phyloP scores from a whole-genome alignment of 2,888 invertebrate species.

The Morinoia aosen region DNA sequence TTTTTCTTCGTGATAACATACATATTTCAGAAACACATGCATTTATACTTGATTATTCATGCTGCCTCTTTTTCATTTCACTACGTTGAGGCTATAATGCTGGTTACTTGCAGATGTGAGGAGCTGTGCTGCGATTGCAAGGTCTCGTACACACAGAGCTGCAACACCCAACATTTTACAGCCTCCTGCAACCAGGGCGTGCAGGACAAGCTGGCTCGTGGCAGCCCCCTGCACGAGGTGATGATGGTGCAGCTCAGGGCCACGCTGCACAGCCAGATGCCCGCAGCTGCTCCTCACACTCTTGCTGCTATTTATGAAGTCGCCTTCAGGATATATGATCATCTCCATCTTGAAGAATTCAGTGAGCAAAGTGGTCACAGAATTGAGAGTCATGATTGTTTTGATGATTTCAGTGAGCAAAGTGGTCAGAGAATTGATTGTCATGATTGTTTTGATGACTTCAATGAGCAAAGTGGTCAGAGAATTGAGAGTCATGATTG shows the following conservation, averaged over 20 bases:
- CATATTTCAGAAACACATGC: too few species aligned
- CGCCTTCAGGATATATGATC: conserved; percentile 81
- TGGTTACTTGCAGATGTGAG: conserved; percentile 57
- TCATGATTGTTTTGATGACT: not conserved
- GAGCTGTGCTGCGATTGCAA: conserved; percentile 58
- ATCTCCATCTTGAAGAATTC: conserved; percentile 66
- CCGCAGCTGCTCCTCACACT: conserved; percentile 56
- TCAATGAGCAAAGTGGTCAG: too few species aligned
- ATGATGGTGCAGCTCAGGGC: conserved; percentile 64
- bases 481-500: too few species aligned
- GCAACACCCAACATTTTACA: not conserved
- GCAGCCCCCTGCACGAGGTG: conserved; percentile 59
- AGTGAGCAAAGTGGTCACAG: not conserved
- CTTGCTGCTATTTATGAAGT: conserved; percentile 79
- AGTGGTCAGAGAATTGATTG: too few species aligned
- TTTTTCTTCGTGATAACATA: too few species aligned
- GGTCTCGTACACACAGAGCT: conserved; percentile 41
- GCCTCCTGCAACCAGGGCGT: not conserved
- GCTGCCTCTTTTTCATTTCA: not conserved
- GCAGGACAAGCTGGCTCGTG: conserved; percentile 31
- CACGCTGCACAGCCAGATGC: conserved; percentile 66
- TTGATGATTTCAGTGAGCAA: too few species aligned
- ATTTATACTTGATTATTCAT: too few species aligned
- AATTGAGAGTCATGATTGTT: too few species aligned
- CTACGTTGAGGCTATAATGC: not conserved